A percentile compares a stretch with the other conserved stretches of the same genome.
Conservation (phyloP, 2,113 vertebrate species). For the Anarhynchus alexandrinus region DNA sequence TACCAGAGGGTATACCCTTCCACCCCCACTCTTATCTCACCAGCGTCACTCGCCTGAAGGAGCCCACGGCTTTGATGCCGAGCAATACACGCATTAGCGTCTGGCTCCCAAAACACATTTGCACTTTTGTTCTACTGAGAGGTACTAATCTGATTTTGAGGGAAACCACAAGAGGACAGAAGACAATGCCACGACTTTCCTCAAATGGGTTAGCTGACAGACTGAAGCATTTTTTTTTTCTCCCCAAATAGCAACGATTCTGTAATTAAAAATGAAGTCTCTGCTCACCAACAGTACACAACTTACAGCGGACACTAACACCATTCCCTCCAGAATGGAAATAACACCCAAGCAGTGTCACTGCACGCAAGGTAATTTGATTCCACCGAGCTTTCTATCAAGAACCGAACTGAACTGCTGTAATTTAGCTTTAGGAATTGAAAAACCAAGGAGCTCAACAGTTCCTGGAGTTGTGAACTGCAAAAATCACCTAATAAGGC, state of each 20-base stretch:
- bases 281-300: neutral
- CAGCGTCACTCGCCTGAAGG: neutral
- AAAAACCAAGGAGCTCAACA: slow-evolving; percentile 40
- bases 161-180: neutral
- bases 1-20: neutral
- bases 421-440: neutral
- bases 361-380: neutral
- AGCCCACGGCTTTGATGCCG: neutral
- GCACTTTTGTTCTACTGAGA: neutral
- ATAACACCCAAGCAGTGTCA: neutral
- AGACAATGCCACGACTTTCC: neutral
- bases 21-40: neutral
- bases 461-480: slow-evolving; percentile 42
- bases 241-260: neutral
- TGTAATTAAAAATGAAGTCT: neutral
- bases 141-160: neutral
- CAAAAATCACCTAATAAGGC: slow-evolving; percentile 66
- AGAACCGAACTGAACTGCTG: neutral
- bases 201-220: neutral
- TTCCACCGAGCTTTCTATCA: neutral
- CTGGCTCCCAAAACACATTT: neutral
- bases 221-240: neutral
- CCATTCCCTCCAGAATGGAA: neutral
- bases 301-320: neutral
- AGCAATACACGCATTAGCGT: neutral